A percentile compares a stretch with the other conserved stretches of the same genome.
These are phyloP conservation scores for Osmerus eperlanus DNA, from an alignment of 2,113 vertebrate species.

Conservation along the genomic window DNA sequence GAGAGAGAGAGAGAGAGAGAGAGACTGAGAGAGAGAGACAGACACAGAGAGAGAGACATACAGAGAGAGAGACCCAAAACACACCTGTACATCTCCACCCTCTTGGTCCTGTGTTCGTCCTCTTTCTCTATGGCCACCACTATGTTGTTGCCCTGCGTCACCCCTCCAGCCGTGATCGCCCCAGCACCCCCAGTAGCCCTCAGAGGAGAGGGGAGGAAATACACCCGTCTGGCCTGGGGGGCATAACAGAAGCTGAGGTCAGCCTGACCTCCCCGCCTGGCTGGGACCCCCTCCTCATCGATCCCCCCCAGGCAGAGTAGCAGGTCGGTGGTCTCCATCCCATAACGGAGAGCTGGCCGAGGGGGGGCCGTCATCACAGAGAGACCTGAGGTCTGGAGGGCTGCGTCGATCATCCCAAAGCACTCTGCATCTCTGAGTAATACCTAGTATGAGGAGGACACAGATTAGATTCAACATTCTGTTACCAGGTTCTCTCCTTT, in stretches of 20 bases:
- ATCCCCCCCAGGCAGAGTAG: conserved; percentile 86
- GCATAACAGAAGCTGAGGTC: conserved; percentile 86
- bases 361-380: conserved; percentile 64
- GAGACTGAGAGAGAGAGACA: neutral
- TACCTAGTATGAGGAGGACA: conserved; percentile 37
- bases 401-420: conserved; percentile 57
- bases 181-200: conserved; percentile 70
- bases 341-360: conserved; percentile 77
- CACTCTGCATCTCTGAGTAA: conserved; percentile 77
- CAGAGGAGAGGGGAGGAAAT: conserved; percentile 82
- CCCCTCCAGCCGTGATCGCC: conserved; percentile 77
- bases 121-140: conserved; percentile 83
- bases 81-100: conserved; percentile 84
- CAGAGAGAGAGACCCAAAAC: conserved; percentile 68
- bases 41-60: neutral
- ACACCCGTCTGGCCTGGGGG: conserved; percentile 70
- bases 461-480: neutral
- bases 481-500: neutral
- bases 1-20: too few relatives aligned
- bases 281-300: conserved; percentile 65
- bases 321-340: conserved; percentile 86
- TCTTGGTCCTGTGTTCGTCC: conserved; percentile 77
- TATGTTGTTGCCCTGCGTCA: conserved; percentile 79
- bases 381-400: conserved; percentile 70
- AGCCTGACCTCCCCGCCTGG: conserved; percentile 74